These are phyloP conservation scores for Plodia interpunctella DNA, from an alignment of 1,140 invertebrate genomes.

Conservation along the genomic window DNA sequence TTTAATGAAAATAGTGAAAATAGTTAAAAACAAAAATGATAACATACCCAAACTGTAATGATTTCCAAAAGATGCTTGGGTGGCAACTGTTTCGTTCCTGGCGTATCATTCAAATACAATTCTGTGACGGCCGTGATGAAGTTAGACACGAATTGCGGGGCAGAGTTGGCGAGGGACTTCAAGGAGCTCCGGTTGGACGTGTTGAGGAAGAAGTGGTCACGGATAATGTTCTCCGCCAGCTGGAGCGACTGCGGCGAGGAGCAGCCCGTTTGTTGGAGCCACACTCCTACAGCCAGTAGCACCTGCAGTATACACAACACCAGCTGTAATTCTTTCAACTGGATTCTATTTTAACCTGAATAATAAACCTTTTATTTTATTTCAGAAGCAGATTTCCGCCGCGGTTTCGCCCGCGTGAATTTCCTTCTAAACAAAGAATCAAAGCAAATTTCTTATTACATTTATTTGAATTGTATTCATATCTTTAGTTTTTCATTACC, in stretches of 20 bases:
- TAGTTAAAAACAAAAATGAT: slow-evolving; percentile 11
- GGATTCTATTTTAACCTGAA: not conserved
- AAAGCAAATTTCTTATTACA: no score
- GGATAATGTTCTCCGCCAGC: slow-evolving; percentile 85
- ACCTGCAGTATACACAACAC: slow-evolving; percentile 44
- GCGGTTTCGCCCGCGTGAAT: no score
- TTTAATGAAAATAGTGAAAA: no score
- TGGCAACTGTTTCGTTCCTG: slow-evolving; percentile 71
- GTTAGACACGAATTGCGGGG: slow-evolving; percentile 88
- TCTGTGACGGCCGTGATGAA: slow-evolving; percentile 89
- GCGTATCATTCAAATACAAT: slow-evolving; percentile 79
- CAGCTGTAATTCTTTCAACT: slow-evolving; percentile 19
- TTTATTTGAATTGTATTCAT: no score
- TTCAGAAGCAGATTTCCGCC: no score
- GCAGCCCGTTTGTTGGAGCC: slow-evolving; percentile 89
- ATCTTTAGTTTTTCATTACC: no score
- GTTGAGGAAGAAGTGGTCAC: slow-evolving; percentile 86
- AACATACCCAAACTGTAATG: slow-evolving; percentile 80
- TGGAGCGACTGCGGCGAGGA: slow-evolving; percentile 84
- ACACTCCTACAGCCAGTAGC: slow-evolving; percentile 86
- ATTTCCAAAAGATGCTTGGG: slow-evolving; percentile 80
- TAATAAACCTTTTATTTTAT: no score
- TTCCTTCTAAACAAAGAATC: no score
- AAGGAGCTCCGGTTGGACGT: slow-evolving; percentile 81
- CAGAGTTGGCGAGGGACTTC: slow-evolving; percentile 82